These are phyloP conservation scores for Rhea pennata DNA, from an alignment of 2,113 vertebrate species.

Conservation along the genomic window DNA sequence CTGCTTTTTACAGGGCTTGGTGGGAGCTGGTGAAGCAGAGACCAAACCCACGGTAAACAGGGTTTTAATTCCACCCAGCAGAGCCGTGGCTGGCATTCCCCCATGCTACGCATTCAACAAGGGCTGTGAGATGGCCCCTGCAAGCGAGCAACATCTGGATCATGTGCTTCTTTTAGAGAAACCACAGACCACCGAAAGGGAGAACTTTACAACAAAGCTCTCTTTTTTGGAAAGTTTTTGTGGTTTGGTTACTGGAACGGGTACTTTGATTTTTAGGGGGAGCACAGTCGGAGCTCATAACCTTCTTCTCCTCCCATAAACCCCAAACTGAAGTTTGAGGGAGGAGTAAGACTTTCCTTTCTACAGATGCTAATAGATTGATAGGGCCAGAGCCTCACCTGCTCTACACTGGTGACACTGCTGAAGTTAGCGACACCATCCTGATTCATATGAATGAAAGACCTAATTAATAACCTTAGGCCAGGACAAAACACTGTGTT, in stretches of 20 bases:
- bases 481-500: neutral
- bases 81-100: neutral
- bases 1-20: neutral
- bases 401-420: neutral
- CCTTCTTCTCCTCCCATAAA: neutral
- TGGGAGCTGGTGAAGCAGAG: neutral
- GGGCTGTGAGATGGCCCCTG: neutral
- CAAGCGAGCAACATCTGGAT: neutral
- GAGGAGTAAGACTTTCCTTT: neutral
- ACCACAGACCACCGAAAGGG: neutral
- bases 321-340: neutral
- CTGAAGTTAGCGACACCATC: neutral
- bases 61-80: neutral
- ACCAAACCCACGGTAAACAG: neutral
- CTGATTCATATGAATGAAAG: neutral
- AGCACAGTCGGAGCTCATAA: neutral
- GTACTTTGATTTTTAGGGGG: neutral
- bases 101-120: accelerated
- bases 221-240: neutral
- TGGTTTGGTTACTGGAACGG: neutral
- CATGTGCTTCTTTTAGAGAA: neutral
- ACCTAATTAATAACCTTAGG: neutral
- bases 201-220: neutral
- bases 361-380: accelerated
- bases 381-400: neutral